Percentiles rank a stretch among this genome's conserved stretches.
Conservation (phyloP, 2,888 invertebrate genomes). For the Cancer borealis region DNA sequence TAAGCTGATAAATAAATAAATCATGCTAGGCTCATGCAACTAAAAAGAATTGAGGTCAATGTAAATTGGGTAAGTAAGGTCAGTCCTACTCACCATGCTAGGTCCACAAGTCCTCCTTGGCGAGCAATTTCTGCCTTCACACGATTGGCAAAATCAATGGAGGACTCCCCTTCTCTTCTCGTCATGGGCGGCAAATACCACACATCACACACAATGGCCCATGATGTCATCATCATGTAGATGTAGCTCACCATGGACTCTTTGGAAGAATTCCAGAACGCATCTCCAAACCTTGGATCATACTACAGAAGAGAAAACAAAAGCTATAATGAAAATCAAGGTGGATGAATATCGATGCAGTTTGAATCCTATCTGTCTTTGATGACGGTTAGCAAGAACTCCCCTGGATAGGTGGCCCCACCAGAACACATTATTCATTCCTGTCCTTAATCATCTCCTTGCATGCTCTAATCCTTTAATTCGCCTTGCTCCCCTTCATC, state of each 20-base stretch:
- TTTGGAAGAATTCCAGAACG: constrained; percentile 98
- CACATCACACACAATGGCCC: constrained; percentile 99
- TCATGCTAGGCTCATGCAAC: neutral
- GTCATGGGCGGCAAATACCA: constrained; percentile 99
- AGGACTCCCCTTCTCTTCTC: constrained; percentile 88
- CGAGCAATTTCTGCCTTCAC: constrained; percentile 97
- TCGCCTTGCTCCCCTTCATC: too few relatives aligned
- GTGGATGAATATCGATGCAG: neutral
- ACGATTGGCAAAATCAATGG: constrained; percentile 97
- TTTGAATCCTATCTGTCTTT: too few relatives aligned
- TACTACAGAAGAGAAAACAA: constrained; percentile 84
- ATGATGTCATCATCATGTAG: constrained; percentile 99
- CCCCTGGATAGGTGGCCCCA: too few relatives aligned
- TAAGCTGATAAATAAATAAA: neutral
- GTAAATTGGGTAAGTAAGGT: neutral
- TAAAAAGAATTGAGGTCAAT: neutral
- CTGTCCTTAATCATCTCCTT: too few relatives aligned
- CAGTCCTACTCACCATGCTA: constrained; percentile 88
- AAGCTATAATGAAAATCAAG: neutral
- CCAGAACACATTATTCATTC: too few relatives aligned
- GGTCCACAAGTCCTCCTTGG: constrained; percentile 97
- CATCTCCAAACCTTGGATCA: constrained; percentile 98
- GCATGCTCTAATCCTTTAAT: too few relatives aligned
- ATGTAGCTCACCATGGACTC: constrained; percentile 95
- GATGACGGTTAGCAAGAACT: too few relatives aligned